phyloP scores from a whole-genome alignment of 1,140 invertebrate genomes.

The Drosophila ohnishii region DNA sequence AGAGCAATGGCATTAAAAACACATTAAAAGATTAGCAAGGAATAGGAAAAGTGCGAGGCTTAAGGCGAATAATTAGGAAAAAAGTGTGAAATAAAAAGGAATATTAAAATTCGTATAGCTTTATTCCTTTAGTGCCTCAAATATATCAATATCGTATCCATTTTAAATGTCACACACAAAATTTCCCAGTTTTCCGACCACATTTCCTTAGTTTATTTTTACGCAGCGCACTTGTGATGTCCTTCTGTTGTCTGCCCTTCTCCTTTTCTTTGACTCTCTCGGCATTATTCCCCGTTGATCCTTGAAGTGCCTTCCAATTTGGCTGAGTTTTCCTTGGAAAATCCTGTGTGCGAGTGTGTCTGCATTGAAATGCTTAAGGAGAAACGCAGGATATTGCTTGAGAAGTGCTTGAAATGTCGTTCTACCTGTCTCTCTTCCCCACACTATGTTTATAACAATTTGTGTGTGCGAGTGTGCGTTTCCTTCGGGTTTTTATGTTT shows the following conservation, averaged over 20 bases:
- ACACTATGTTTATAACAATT: constrained; percentile 13
- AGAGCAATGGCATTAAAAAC: constrained; percentile 56
- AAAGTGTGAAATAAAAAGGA: not conserved
- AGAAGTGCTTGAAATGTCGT: constrained; percentile 36
- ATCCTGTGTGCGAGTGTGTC: constrained; percentile 13
- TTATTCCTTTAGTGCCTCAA: not conserved
- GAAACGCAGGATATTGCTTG: constrained; percentile 43
- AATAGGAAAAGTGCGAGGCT: constrained; percentile 7
- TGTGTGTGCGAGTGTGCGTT: constrained; percentile 24
- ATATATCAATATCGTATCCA: not conserved
- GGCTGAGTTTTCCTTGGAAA: constrained; percentile 40
- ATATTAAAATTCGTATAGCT: not conserved
- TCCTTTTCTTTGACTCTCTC: constrained; percentile 1
- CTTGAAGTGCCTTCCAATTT: constrained; percentile 56
- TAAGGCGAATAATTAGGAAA: constrained; percentile 40
- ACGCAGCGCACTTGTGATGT: constrained; percentile 2
- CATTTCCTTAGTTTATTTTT: constrained; percentile 19
- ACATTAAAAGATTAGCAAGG: constrained; percentile 60
- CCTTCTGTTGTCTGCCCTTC: not conserved
- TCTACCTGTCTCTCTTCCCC: not conserved
- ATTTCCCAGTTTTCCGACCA: not conserved
- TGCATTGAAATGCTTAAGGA: constrained; percentile 39
- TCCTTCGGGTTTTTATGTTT: constrained; percentile 51
- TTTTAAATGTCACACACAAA: not conserved
- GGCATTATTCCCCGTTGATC: constrained; percentile 34